Conservation (phyloP, 2,113 vertebrate species). For the Corythaixoides concolor region DNA sequence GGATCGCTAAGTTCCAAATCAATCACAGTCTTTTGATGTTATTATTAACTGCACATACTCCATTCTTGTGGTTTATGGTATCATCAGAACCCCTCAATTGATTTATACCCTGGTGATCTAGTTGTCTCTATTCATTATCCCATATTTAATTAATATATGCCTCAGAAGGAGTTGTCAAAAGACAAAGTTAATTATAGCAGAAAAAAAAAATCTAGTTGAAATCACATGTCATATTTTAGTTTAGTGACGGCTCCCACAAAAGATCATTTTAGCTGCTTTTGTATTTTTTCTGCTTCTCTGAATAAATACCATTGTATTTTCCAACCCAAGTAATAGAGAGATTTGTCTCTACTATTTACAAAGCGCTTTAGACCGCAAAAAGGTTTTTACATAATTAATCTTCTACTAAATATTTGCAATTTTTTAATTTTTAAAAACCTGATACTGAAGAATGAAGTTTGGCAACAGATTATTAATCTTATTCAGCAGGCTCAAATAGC, state of each 20-base stretch:
- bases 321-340: neutral
- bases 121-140: conserved; percentile 69
- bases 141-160: conserved; percentile 70
- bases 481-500: neutral
- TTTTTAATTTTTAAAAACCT: neutral
- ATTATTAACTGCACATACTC: conserved; percentile 68
- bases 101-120: conserved; percentile 71
- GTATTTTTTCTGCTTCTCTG: neutral
- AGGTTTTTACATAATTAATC: neutral
- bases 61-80: conserved; percentile 66
- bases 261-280: neutral
- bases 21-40: conserved; percentile 67
- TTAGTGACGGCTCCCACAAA: conserved; percentile 14
- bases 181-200: conserved; percentile 68
- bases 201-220: conserved; percentile 10
- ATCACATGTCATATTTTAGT: conserved; percentile 38
- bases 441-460: neutral
- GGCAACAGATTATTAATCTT: neutral
- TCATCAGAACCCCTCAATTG: conserved; percentile 70
- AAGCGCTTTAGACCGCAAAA: neutral
- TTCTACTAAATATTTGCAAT: neutral
- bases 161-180: conserved; percentile 72
- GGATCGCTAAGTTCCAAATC: conserved; percentile 66
- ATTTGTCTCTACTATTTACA: neutral
- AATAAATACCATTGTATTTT: conserved; percentile 12